A percentile compares a stretch with the other conserved stretches of the same genome.
These are phyloP conservation scores for Dasysyrphus tricinctus DNA, from an alignment of 2,888 invertebrate species.

Conservation along the genomic window DNA sequence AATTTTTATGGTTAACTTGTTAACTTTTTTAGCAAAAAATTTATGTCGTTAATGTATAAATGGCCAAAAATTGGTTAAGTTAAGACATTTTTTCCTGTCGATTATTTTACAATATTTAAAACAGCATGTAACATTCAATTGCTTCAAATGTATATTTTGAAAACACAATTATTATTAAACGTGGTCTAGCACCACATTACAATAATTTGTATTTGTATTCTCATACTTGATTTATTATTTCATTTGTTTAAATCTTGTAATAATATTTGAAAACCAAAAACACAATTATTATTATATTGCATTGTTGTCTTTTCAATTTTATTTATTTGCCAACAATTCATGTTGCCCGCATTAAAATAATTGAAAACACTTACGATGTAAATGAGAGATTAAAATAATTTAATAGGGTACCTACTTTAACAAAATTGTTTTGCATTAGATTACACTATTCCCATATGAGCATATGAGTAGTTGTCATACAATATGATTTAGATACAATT, in stretches of 20 bases:
- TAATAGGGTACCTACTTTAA: conserved; percentile 5
- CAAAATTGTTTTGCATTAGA: conserved; percentile 18
- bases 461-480: not conserved
- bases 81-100: no score
- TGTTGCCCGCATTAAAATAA: conserved; percentile 14
- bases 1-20: no score
- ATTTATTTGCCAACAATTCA: conserved; percentile 9
- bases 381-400: conserved; percentile 21
- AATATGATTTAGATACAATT: conserved; percentile 1
- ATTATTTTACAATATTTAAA: not conserved
- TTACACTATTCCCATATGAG: not conserved
- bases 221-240: not conserved
- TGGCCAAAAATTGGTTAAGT: no score
- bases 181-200: conserved; percentile 7
- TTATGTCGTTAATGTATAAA: no score
- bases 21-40: no score
- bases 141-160: not conserved
- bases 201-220: not conserved
- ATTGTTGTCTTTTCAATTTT: conserved; percentile 5
- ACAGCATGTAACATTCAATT: not conserved
- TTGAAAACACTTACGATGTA: conserved; percentile 23
- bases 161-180: not conserved
- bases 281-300: not conserved
- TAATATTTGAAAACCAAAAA: not conserved
- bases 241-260: not conserved